These are phyloP conservation scores for Microdon myrmicae DNA, from an alignment of 2,888 invertebrate genomes.

Conservation along the genomic window DNA sequence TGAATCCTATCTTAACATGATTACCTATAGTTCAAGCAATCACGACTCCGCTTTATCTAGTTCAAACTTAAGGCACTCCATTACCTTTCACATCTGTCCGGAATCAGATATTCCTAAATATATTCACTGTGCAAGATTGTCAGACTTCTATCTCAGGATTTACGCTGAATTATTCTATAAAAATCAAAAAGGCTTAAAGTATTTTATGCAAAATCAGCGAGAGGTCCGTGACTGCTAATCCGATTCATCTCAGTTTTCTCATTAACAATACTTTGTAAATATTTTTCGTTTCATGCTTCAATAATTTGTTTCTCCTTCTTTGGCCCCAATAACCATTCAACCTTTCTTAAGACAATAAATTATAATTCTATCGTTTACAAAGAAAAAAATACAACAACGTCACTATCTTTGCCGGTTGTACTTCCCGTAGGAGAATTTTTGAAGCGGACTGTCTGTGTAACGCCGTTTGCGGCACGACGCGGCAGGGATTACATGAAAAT, in stretches of 20 bases:
- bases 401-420: no score
- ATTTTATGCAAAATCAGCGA: conserved; percentile 26
- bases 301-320: conserved; percentile 16
- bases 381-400: conserved; percentile 7
- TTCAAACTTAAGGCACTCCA: no score
- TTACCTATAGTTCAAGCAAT: no score
- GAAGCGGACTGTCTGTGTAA: conserved; percentile 2
- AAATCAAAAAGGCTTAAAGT: conserved; percentile 29
- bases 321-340: conserved; percentile 35
- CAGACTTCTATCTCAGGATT: no score
- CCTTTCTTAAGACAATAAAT: conserved; percentile 44
- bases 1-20: no score
- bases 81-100: no score
- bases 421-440: no score
- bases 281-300: background rate
- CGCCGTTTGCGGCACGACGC: conserved; percentile 24
- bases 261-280: conserved; percentile 18
- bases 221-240: conserved; percentile 10
- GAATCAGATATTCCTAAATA: no score
- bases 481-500: conserved; percentile 27
- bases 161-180: conserved; percentile 18
- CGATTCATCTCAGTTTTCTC: conserved; percentile 5
- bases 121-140: no score
- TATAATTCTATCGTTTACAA: conserved; percentile 42
- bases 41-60: no score